phyloP scores from a whole-genome alignment of 2,113 vertebrate genomes.

The Cyprinodon tularosa region DNA sequence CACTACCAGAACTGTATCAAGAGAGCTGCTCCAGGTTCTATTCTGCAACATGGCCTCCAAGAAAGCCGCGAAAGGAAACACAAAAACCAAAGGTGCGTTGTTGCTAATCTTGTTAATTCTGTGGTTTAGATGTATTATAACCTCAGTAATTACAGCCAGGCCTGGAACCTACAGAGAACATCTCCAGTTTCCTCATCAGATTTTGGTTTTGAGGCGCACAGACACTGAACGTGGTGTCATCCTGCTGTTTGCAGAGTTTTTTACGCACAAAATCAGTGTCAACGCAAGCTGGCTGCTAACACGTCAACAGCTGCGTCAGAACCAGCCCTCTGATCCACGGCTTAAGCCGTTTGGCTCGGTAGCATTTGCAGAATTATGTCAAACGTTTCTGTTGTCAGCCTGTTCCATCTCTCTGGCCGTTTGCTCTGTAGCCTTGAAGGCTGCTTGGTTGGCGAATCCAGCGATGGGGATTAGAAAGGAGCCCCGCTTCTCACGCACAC shows the following conservation, averaged over 20 bases:
- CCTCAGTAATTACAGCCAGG: conserved; percentile 28
- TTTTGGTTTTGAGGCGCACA: not conserved
- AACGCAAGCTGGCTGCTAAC: not conserved
- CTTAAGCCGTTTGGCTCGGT: too few relatives aligned
- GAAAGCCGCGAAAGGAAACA: conserved; percentile 50
- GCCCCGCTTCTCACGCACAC: not conserved
- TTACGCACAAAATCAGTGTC: not conserved
- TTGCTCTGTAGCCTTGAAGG: not conserved
- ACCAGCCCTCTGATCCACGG: not conserved
- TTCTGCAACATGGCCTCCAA: conserved; percentile 61
- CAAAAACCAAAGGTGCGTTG: conserved; percentile 69
- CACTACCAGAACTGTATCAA: conserved; percentile 6
- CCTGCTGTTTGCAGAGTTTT: not conserved
- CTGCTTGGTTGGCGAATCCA: not conserved
- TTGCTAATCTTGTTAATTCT: not conserved
- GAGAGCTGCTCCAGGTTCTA: not conserved
- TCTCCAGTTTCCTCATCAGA: not conserved
- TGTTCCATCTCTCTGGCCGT: too few relatives aligned
- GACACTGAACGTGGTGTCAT: not conserved
- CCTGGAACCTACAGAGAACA: conserved; percentile 1
- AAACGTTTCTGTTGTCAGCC: not conserved
- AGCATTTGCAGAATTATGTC: not conserved
- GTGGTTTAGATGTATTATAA: conserved; percentile 13
- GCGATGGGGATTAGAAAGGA: not conserved
- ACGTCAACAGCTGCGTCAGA: not conserved